phyloP scores from a whole-genome alignment of 1,140 invertebrate species.

The Drosophila pseudoananassae region DNA sequence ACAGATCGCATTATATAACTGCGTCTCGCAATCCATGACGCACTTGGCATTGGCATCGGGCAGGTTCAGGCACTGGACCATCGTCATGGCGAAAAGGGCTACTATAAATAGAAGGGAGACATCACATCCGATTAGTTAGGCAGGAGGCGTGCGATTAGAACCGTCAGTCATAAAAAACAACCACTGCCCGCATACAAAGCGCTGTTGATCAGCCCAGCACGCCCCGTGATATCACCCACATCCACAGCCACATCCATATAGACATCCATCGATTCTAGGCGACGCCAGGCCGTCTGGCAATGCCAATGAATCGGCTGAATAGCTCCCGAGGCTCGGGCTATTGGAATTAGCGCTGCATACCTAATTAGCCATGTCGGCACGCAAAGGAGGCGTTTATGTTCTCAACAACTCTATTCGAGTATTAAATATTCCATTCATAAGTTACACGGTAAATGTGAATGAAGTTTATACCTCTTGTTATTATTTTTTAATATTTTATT shows the following conservation, averaged over 20 bases:
- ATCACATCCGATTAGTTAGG: slow-evolving; percentile 44
- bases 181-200: slow-evolving; percentile 50
- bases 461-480: background rate
- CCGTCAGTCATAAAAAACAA: slow-evolving; percentile 10
- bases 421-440: slow-evolving; percentile 34
- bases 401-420: slow-evolving; percentile 14
- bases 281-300: slow-evolving; percentile 68
- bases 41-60: slow-evolving; percentile 77
- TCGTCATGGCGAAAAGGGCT: slow-evolving; percentile 62
- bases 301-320: slow-evolving; percentile 6
- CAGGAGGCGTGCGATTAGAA: slow-evolving; percentile 42
- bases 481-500: background rate
- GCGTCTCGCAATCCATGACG: slow-evolving; percentile 71
- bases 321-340: slow-evolving; percentile 15
- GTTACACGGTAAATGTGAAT: slow-evolving; percentile 27
- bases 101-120: slow-evolving; percentile 67
- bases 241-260: slow-evolving; percentile 32
- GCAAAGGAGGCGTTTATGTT: slow-evolving; percentile 1
- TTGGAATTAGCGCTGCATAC: slow-evolving; percentile 20
- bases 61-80: slow-evolving; percentile 70
- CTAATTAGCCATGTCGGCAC: slow-evolving; percentile 33
- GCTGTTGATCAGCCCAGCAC: slow-evolving; percentile 24
- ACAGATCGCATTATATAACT: slow-evolving; percentile 60
- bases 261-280: slow-evolving; percentile 57
- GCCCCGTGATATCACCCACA: slow-evolving; percentile 66